Evolutionary conservation across 2,888 invertebrate genomes (phyloP).

Genomic region (Tinea pellionella): DNA sequence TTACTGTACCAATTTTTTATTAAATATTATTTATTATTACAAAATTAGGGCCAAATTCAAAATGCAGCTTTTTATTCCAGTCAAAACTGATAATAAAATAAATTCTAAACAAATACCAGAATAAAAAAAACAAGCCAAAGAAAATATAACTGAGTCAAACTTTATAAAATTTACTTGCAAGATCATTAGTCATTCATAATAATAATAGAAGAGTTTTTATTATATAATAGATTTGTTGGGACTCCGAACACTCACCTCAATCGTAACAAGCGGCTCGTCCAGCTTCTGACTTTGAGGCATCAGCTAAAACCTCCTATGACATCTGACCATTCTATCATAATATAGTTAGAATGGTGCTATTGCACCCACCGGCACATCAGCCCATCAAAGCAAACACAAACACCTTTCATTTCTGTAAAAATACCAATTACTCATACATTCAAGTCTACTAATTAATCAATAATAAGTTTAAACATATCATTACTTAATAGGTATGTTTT

Average conservation of each 20-base stretch:
- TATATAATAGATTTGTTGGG: background rate
- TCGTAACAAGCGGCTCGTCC: constrained; percentile 68
- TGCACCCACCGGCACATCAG: constrained; percentile 53
- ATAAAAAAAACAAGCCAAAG: no score
- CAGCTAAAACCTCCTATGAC: constrained; percentile 64
- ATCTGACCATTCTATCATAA: constrained; percentile 64
- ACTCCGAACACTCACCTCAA: constrained; percentile 54
- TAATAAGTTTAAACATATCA: no score
- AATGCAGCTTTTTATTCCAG: no score
- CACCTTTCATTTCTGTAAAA: constrained; percentile 26
- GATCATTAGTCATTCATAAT: no score
- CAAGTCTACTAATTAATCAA: no score
- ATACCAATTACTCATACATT: background rate
- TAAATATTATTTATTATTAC: background rate
- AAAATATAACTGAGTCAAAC: no score
- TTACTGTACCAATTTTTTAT: constrained; percentile 30
- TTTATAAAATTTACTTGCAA: no score
- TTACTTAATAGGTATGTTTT: no score
- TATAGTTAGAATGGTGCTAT: constrained; percentile 50
- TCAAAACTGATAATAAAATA: no score
- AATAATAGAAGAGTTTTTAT: no score
- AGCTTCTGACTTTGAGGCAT: constrained; percentile 69
- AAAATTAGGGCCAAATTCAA: no score
- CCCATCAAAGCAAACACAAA: constrained; percentile 42
- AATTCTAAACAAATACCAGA: no score